Base-by-base conservation (phyloP, 2,888 invertebrate genomes). In the Drosophila borborema region DNA sequence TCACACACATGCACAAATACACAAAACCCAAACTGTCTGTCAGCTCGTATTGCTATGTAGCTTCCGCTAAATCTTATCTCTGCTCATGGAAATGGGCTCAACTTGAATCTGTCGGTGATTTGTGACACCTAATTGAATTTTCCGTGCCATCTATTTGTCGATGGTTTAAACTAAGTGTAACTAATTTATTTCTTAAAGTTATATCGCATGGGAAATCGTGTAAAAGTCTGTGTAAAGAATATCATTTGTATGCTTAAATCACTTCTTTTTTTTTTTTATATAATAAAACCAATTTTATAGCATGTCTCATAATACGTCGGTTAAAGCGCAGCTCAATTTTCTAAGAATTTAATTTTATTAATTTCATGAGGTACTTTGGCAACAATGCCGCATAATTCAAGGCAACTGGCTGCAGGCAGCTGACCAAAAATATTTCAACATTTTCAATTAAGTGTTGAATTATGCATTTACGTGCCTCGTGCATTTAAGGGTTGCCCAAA, bases 61-160 rank as follows among this genome's bases (percentile, higher is more conserved):
- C 69, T 81, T 75, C 74, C 58, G 55, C 34, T 31, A 31, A 67
- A 65, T 68, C 69, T 72, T 67, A 64, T 72, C 59, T 55, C 31
- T 28, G 40, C 46, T 40, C n/a, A 45, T 53, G 12, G n/a, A 67
- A 58, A 41, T 45, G 48, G 28, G 64, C 16, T 40, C 31, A 64
- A 54, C 62, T 53, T 41, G 45, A 80, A 73, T 74, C 55, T 68
- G 63, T 70, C 48, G 55, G 38, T 45, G 58, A 66, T 71, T 45
- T 71, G 53, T 63, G 76, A 55, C 40, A 48, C 53, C 63, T 80
- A 74, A 89, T 86, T 82, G 82, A 73, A 82, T 74, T 64, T 49
- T 38, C 53, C 48, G 43, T 34, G 34, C 34, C 2, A 65, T 67
- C 41, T 23, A 16, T 53, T 51, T 69, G 28, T 31, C 43, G 12